Conservation (phyloP, 2,113 vertebrate genomes). For the Bubo blakistoni region DNA sequence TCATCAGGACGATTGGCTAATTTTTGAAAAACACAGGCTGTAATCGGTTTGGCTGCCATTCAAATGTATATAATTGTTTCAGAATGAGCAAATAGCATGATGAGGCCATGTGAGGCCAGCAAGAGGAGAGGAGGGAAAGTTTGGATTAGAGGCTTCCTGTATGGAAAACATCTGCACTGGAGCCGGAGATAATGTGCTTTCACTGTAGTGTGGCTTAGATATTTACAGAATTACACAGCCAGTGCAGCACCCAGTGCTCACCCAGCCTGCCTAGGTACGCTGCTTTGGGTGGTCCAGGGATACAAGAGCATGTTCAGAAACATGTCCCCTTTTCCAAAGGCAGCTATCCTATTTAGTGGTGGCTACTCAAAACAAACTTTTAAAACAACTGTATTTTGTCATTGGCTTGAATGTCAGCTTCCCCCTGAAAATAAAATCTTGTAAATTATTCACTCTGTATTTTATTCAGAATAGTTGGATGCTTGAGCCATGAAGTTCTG, state of each 20-base stretch:
- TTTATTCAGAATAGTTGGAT: background rate
- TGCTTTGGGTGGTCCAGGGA: background rate
- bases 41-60: background rate
- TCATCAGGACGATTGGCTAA: background rate
- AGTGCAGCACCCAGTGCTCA: background rate
- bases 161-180: conserved; percentile 60
- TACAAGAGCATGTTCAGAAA: background rate
- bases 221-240: background rate
- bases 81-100: background rate
- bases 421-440: background rate
- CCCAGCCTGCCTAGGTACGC: too few relatives aligned
- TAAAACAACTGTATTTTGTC: background rate
- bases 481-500: background rate
- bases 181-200: background rate
- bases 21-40: background rate
- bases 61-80: conserved; percentile 30
- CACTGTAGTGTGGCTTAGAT: background rate
- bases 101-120: conserved; percentile 41
- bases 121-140: conserved; percentile 20
- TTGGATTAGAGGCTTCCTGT: conserved; percentile 60
- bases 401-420: background rate
- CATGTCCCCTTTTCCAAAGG: background rate
- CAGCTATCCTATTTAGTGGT: background rate
- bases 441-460: background rate
- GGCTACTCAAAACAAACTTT: background rate